A percentile compares a stretch with the other conserved stretches of the same genome.
These are phyloP conservation scores for Eupithecia vulgata DNA, from an alignment of 2,888 invertebrate species.

Conservation along the genomic window DNA sequence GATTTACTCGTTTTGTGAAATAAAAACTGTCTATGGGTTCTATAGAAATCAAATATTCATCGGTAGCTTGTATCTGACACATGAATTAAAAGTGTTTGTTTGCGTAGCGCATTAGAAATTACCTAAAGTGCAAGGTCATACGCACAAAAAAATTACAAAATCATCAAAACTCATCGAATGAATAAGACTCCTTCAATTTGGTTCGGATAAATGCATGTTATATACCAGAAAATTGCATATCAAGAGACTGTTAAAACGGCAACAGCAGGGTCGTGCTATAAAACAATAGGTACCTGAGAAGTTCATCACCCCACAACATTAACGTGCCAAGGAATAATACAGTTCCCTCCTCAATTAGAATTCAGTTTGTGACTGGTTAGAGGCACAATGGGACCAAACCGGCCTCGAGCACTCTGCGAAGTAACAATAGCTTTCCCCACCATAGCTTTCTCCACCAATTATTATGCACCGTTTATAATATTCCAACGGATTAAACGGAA, in stretches of 20 bases:
- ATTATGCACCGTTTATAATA: conserved; percentile 50
- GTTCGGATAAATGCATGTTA: not conserved
- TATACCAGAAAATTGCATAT: not conserved
- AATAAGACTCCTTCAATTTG: not conserved
- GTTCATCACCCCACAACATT: conserved; percentile 10
- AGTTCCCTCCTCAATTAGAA: conserved; percentile 53
- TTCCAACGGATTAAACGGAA: conserved; percentile 39
- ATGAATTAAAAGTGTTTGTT: too few species aligned
- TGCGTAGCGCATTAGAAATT: too few species aligned
- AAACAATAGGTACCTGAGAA: conserved; percentile 1
- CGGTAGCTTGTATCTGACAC: too few species aligned
- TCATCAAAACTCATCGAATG: too few species aligned
- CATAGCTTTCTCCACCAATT: conserved; percentile 46
- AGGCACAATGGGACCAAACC: conserved; percentile 47
- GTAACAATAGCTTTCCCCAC: conserved; percentile 16
- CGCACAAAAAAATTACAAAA: too few species aligned
- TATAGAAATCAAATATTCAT: too few species aligned
- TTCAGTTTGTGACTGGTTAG: conserved; percentile 54
- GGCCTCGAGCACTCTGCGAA: not conserved
- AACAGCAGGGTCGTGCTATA: not conserved
- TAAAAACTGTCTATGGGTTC: too few species aligned
- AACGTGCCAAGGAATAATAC: conserved; percentile 19
- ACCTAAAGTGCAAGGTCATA: too few species aligned
- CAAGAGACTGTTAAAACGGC: conserved; percentile 1
- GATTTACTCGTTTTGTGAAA: too few species aligned